These are phyloP conservation scores for Crotalus viridis DNA, from an alignment of 2,113 vertebrate genomes.

Conservation along the genomic window DNA sequence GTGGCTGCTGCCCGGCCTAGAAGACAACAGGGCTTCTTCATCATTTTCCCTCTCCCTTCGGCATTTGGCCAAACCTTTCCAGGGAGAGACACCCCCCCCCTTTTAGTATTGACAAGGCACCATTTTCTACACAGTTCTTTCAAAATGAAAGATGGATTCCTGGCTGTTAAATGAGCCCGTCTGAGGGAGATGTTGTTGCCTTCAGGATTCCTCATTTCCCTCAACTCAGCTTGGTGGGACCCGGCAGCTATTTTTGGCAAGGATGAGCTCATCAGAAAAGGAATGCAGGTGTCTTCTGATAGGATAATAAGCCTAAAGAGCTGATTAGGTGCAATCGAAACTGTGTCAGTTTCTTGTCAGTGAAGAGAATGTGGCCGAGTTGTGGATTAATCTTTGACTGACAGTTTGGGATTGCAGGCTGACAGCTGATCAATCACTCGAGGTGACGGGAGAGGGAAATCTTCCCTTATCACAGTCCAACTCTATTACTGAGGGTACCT, in stretches of 20 bases:
- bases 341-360: slow-evolving; percentile 58
- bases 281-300: slow-evolving; percentile 10
- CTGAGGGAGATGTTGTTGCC: neutral
- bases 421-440: slow-evolving; percentile 42
- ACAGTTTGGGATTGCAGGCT: slow-evolving; percentile 41
- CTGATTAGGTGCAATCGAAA: slow-evolving; percentile 63
- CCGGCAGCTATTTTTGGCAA: neutral
- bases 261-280: neutral
- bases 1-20: neutral
- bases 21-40: neutral
- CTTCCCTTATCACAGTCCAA: slow-evolving; percentile 22
- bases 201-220: neutral
- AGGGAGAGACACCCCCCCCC: neutral
- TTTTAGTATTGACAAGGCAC: neutral
- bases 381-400: slow-evolving; percentile 60
- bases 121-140: neutral
- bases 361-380: slow-evolving; percentile 52
- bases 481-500: neutral
- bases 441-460: neutral
- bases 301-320: slow-evolving; percentile 53
- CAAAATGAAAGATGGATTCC: rapidly evolving
- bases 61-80: neutral
- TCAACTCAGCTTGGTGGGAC: neutral
- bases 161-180: neutral
- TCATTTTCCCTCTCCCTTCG: neutral